Evolutionary conservation across 2,113 vertebrate genomes (phyloP).

Genomic region (Rynchops niger): DNA sequence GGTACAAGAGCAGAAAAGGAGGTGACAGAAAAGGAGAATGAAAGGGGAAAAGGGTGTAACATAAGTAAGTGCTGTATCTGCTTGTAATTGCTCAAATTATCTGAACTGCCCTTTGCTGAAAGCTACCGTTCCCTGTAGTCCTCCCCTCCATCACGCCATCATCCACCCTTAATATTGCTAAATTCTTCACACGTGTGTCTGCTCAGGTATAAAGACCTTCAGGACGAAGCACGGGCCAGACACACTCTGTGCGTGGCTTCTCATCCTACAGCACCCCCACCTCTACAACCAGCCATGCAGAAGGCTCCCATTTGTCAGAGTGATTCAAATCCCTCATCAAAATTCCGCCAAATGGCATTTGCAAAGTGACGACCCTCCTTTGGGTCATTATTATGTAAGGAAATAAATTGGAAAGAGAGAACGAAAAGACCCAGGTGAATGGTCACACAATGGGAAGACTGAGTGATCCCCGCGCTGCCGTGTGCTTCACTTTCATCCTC

Average conservation of each 20-base stretch:
- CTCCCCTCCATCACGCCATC: not conserved
- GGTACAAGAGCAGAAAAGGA: not conserved
- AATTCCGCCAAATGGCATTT: conserved; percentile 57
- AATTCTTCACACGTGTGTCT: not conserved
- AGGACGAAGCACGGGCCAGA: not conserved
- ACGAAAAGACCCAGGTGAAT: conserved; percentile 12
- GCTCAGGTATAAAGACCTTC: conserved; percentile 9
- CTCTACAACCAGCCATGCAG: conserved; percentile 24
- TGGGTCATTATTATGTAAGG: conserved; percentile 60
- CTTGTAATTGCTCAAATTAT: not conserved
- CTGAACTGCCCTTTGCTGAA: not conserved
- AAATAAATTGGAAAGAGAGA: conserved; percentile 51
- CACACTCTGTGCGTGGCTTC: not conserved
- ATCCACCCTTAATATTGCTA: not conserved
- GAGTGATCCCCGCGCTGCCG: not conserved
- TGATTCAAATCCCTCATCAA: conserved; percentile 52
- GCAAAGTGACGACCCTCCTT: conserved; percentile 34
- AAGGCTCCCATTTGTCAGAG: conserved; percentile 48
- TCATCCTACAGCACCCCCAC: not conserved
- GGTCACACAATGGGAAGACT: not conserved
- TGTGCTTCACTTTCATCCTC: not conserved
- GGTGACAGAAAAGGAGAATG: not conserved
- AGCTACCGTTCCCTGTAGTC: not conserved
- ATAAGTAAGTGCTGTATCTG: not conserved
- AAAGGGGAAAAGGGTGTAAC: not conserved